Percentiles rank a stretch among this genome's conserved stretches.
Conservation (phyloP, 2,113 vertebrate species). For the Martes martes region DNA sequence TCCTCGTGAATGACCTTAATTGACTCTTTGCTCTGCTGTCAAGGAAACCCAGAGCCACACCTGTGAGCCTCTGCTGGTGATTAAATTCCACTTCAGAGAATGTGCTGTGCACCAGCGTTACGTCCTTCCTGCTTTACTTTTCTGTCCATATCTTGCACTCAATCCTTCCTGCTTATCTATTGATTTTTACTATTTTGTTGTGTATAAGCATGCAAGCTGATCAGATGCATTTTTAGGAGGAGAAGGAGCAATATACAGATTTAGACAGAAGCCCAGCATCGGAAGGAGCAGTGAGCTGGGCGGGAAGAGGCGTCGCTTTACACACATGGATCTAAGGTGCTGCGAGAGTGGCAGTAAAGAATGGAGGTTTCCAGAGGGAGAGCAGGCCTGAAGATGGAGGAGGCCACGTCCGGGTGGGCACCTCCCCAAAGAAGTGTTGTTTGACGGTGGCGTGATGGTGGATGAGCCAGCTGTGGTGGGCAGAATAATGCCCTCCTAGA, state of each 20-base stretch:
- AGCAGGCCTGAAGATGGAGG: too few species aligned
- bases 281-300: neutral
- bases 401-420: fast-evolving
- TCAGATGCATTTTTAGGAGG: neutral
- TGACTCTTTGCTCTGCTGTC: neutral
- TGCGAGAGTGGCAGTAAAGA: neutral
- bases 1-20: neutral
- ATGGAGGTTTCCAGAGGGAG: neutral
- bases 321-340: neutral
- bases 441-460: too few species aligned
- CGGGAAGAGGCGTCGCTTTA: neutral
- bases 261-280: neutral
- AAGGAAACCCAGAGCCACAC: neutral
- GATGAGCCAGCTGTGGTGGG: too few species aligned
- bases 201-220: neutral
- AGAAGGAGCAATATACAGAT: fast-evolving
- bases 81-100: neutral
- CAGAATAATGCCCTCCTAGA: neutral
- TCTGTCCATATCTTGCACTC: too few species aligned
- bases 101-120: fast-evolving
- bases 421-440: neutral
- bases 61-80: neutral
- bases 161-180: neutral
- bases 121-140: neutral
- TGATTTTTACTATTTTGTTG: neutral